Base-by-base conservation (phyloP, 2,888 invertebrate species). In the Sarcophaga carnaria region DNA sequence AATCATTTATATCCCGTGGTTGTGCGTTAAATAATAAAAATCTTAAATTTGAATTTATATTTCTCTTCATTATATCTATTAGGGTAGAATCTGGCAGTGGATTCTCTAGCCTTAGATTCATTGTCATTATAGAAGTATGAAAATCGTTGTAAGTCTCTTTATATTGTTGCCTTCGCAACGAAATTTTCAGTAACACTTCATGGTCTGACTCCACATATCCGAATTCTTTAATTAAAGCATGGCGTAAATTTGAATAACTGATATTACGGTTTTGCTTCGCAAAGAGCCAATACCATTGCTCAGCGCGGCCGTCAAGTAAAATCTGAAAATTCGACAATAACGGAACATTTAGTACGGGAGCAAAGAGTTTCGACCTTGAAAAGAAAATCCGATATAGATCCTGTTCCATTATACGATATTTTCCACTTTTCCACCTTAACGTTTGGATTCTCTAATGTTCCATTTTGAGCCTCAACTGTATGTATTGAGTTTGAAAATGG, bases 151-250 rank as follows among this genome's bases (percentile, higher is more conserved):
- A 71, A 14, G 17, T 59, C 17, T 71, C 71, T 17, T 71, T 71
- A 71, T 14, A 17, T 3, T 71, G 27, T 8, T 71, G 79, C 37
- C 37, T 79, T 47, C 79, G 27, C 14, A 37, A 63, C 3, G 71
- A 64, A 3, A 79, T 71, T 54, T 71, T 71, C 54, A 79, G 12
- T 17, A 79, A 12, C 14, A 79, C 45, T 8, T 79, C 64, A 54
- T 79, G 54, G 47, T 71, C 79, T 2, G 71, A n/a, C 20, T 79
- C 70, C 6, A 70, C 11, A 25, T 59, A 17, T 3, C 70, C 70
- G n/a, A 79, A 79, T 62, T 79, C 71, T 27, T 71, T 63, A 37
- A 25, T 14, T 17, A 79, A 54, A 25, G 54, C 10, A 54, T n/a
- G 11, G 27, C 64, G 64, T 11, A 64, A 25, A 14, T 25, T 5